Conservation (phyloP, 2,888 invertebrate species). For the Perizoma flavofasciatum region DNA sequence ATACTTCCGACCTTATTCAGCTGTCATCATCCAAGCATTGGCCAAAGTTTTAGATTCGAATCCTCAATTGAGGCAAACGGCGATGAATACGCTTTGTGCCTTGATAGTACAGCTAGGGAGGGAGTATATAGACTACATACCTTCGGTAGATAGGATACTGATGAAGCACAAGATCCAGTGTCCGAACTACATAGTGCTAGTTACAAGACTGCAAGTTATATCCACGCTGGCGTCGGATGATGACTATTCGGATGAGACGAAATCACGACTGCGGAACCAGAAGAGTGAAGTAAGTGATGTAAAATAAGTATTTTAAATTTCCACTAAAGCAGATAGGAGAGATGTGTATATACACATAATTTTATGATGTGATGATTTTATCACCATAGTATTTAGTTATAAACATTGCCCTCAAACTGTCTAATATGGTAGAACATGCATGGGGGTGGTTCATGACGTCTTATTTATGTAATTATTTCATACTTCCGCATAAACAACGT, state of each 20-base stretch:
- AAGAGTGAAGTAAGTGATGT: conserved; percentile 85
- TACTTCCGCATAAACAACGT: too few relatives aligned
- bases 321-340: too few relatives aligned
- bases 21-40: conserved; percentile 96
- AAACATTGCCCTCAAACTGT: too few relatives aligned
- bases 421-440: too few relatives aligned
- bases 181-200: conserved; percentile 90
- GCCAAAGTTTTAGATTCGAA: conserved; percentile 93
- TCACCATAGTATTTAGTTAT: too few relatives aligned
- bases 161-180: conserved; percentile 91
- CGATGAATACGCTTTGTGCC: conserved; percentile 96
- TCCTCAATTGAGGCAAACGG: conserved; percentile 89
- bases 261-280: conserved; percentile 87
- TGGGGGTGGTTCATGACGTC: too few relatives aligned
- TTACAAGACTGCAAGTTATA: conserved; percentile 88
- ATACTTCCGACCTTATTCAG: conserved; percentile 96
- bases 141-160: conserved; percentile 94
- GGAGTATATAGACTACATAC: conserved; percentile 96
- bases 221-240: conserved; percentile 91
- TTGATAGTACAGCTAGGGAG: conserved; percentile 94
- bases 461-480: too few relatives aligned
- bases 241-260: conserved; percentile 86
- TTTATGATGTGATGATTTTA: neutral
- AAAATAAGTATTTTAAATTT: neutral
- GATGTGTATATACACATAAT: neutral